Conservation (phyloP, 2,888 invertebrate species). For the Acleris holmiana region DNA sequence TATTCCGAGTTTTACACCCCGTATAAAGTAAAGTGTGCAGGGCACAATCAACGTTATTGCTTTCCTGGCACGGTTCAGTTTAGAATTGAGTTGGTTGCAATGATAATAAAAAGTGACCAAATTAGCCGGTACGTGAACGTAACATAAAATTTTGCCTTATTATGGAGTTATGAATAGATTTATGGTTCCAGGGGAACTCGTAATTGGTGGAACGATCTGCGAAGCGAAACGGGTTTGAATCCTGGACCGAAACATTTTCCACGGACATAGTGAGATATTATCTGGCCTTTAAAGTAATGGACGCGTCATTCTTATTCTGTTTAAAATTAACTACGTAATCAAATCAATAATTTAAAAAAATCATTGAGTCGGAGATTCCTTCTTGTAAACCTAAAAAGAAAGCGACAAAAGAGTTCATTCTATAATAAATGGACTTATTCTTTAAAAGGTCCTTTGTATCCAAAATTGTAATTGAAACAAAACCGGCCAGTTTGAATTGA, state of each 20-base stretch:
- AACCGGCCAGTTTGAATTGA: conserved; percentile 25
- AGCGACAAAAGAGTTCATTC: conserved; percentile 15
- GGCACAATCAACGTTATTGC: conserved; percentile 26
- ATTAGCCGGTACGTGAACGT: conserved; percentile 28
- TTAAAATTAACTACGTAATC: not conserved
- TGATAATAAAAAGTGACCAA: conserved; percentile 37
- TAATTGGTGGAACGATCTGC: conserved; percentile 30
- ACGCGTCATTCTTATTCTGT: not conserved
- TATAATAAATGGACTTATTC: conserved; percentile 7
- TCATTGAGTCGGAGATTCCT: not conserved
- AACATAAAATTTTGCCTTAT: conserved; percentile 35
- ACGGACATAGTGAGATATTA: conserved; percentile 1
- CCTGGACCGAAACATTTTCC: conserved; percentile 1
- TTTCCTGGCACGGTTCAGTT: conserved; percentile 6
- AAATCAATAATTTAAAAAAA: not conserved
- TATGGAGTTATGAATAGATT: conserved; percentile 37
- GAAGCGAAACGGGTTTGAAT: conserved; percentile 27
- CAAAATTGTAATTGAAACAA: conserved; percentile 32
- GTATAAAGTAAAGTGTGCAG: conserved; percentile 33
- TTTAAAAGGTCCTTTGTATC: conserved; percentile 26
- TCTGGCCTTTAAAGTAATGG: not conserved
- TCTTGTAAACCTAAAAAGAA: not conserved
- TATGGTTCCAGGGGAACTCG: conserved; percentile 8
- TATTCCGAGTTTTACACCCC: conserved; percentile 26
- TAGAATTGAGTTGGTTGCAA: conserved; percentile 22